Evolutionary conservation across 2,113 vertebrate genomes (phyloP).

Genomic region (Spilogale gracilis): DNA sequence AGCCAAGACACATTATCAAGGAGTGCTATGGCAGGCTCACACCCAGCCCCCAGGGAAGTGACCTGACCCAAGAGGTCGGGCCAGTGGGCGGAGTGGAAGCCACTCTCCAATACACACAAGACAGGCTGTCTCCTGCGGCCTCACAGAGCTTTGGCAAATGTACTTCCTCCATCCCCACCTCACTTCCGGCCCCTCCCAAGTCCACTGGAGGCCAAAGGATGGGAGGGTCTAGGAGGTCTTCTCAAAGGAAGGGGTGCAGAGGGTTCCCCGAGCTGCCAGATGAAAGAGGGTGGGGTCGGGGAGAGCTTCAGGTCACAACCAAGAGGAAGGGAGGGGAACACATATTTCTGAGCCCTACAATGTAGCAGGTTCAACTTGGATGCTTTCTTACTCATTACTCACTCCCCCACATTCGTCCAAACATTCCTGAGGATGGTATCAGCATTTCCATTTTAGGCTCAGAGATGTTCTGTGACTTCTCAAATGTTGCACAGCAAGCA

Average conservation of each 20-base stretch:
- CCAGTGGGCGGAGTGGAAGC: background rate
- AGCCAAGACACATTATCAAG: background rate
- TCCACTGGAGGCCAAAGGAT: background rate
- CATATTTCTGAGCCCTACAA: background rate
- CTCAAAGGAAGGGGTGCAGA: background rate
- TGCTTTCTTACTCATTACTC: background rate
- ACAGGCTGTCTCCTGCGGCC: background rate
- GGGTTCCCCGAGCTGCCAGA: background rate
- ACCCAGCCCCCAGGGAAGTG: background rate
- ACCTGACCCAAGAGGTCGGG: background rate
- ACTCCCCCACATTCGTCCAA: background rate
- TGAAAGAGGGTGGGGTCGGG: background rate
- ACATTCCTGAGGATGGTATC: background rate
- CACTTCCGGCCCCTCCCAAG: background rate
- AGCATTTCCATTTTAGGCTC: background rate
- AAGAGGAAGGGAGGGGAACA: background rate
- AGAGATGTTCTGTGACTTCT: background rate
- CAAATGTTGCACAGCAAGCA: background rate
- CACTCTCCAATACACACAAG: background rate
- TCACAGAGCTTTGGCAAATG: background rate
- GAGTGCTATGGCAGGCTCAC: background rate
- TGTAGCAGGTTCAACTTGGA: background rate
- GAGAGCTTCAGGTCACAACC: background rate
- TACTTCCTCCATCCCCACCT: background rate
- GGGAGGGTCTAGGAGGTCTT: background rate